phyloP scores from a whole-genome alignment of 2,797 vertebrate species.

The Danio jaintianensis region DNA sequence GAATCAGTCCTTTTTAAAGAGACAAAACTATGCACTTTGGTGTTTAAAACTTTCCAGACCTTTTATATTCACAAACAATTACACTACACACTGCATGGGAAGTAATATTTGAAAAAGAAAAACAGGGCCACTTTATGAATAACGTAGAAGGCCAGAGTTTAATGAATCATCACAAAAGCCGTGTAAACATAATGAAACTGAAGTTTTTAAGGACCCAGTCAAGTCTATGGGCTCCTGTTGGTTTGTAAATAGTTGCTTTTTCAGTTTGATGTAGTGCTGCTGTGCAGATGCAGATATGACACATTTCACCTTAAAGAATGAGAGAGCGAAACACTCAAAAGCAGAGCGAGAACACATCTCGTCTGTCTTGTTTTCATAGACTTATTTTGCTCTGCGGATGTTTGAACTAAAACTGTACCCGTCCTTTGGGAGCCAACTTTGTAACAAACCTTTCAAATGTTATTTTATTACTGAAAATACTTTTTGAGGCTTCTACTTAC shows the following conservation, averaged over 20 bases:
- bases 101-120: no score
- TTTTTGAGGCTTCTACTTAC: constrained; percentile 49
- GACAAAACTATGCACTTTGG: no score
- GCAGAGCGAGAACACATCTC: constrained; percentile 13
- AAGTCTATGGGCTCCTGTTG: background rate
- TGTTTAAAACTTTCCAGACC: no score
- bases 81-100: no score
- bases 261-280: background rate
- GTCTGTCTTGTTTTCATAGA: constrained; percentile 40
- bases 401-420: constrained; percentile 53
- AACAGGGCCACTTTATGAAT: background rate
- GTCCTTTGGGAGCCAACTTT: constrained; percentile 50
- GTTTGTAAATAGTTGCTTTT: background rate
- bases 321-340: constrained; percentile 20
- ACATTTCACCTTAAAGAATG: constrained; percentile 10
- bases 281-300: constrained; percentile 11
- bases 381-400: constrained; percentile 44
- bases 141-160: background rate
- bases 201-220: background rate
- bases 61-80: no score
- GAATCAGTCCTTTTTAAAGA: no score
- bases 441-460: constrained; percentile 44
- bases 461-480: constrained; percentile 51
- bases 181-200: background rate
- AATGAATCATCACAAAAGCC: background rate